These are phyloP conservation scores for Micrasema longulum DNA, from an alignment of 1,140 invertebrate species.

Conservation along the genomic window DNA sequence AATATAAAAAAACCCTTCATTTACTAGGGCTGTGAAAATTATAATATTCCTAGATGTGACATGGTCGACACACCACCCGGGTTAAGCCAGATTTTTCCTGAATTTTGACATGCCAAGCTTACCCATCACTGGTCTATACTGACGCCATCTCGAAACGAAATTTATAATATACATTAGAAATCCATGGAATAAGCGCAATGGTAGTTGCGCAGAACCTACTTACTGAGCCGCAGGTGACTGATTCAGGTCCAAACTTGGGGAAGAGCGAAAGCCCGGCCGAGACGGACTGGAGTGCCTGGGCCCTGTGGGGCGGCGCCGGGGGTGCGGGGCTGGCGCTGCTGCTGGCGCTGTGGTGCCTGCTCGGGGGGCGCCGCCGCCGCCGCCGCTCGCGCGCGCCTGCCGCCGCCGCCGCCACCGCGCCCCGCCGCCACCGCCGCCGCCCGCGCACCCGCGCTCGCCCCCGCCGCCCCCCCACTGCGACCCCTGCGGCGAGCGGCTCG, in stretches of 20 bases:
- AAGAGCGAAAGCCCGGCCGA: constrained; percentile 58
- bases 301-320: constrained; percentile 45
- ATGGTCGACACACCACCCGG: too few species aligned
- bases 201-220: constrained; percentile 23
- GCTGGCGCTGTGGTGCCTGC: constrained; percentile 50
- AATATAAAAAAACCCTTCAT: too few species aligned
- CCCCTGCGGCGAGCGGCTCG: constrained; percentile 52
- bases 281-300: constrained; percentile 55
- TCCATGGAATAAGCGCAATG: too few species aligned
- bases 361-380: constrained; percentile 56
- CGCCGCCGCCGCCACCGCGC: constrained; percentile 45
- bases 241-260: constrained; percentile 58
- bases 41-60: too few species aligned
- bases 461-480: constrained; percentile 55
- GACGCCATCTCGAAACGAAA: too few species aligned
- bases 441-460: constrained; percentile 55
- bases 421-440: constrained; percentile 55
- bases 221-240: constrained; percentile 49
- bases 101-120: too few species aligned
- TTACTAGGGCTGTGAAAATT: too few species aligned
- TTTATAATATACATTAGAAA: too few species aligned
- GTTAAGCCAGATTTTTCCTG: too few species aligned
- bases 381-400: constrained; percentile 57
- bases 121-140: too few species aligned
- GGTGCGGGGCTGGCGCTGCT: constrained; percentile 53